Base-by-base conservation (phyloP, 2,113 vertebrate genomes). In the Hystrix cristata region DNA sequence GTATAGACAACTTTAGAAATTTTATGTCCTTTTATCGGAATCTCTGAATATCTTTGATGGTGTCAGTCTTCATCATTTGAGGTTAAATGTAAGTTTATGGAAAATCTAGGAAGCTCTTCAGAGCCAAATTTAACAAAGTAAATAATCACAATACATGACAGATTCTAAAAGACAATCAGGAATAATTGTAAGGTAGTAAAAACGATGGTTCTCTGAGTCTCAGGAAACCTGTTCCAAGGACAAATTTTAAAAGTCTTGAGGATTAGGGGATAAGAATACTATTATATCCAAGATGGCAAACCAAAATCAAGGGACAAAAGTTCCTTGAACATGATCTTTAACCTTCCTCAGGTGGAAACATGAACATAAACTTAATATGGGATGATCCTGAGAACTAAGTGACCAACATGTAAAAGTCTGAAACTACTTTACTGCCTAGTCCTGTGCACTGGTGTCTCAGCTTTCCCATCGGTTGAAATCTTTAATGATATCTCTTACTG, bases 61-160 rank as follows among this genome's bases (percentile, higher is more conserved):
- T 55, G 7, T 38, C 46, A 65, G 2, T 46, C 11, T 90, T 94
- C 38, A 82, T 59, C 59, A 43, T 57, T 78, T 80, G 15, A 92
- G 27, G 14, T 31, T 85, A 71, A 84, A 80, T 29, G 6, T 29
- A 81, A 59, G 59, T 86, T 81, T 76, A 27, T 34, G 38, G 38
- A n/a, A 74, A 86, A 90, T 34, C 34, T 65, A 90, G 29, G 59
- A 80, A 78, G 60, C 31, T 81, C 82, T 25, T 86, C 23, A 86
- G 72, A 93, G 67, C 19, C 43, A 93, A 64, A 15, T 25, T 14
- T 82, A 90, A 62, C 69, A 90, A 88, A 91, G 29, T 62, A 88
- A 80, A 16, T 65, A 65, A 60, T 21, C n/a, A 46, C 57, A 31
- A 19, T 76, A 25, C 3, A 60, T 51, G 48, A 53, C 21, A 78